Evolutionary conservation across 2,113 vertebrate species (phyloP).

Genomic region (Sorex fumeus): DNA sequence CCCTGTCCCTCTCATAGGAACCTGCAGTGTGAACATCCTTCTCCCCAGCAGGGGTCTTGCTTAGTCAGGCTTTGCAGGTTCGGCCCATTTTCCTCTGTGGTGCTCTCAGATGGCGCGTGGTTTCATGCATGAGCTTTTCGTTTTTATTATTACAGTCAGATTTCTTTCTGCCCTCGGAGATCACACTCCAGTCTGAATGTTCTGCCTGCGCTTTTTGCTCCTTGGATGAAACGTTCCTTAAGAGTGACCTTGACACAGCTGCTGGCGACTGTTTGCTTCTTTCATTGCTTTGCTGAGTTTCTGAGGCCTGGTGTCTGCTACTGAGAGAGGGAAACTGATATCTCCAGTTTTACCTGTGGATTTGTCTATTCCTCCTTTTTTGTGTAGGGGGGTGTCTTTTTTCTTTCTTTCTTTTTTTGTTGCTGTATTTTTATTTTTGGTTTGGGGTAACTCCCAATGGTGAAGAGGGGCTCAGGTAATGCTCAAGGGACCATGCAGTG

Average conservation of each 20-base stretch:
- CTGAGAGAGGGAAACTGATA: constrained; percentile 35
- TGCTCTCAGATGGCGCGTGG: constrained; percentile 11
- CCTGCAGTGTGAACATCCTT: not conserved
- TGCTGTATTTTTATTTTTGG: no score
- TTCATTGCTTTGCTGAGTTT: constrained; percentile 25
- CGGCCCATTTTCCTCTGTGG: constrained; percentile 32
- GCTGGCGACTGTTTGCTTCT: constrained; percentile 1
- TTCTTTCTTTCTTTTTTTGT: no score
- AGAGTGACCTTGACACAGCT: constrained; percentile 6
- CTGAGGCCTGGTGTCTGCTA: not conserved
- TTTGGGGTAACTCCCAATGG: no score
- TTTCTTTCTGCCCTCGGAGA: constrained; percentile 42
- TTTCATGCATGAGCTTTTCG: not conserved
- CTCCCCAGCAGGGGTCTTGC: not conserved
- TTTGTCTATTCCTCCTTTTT: constrained; percentile 49
- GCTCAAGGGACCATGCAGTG: no score
- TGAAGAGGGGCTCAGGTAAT: no score
- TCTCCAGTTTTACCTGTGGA: not conserved
- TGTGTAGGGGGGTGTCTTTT: no score
- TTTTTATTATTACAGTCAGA: constrained; percentile 15
- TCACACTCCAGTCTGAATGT: not conserved
- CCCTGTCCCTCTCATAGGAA: not conserved
- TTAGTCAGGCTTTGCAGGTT: constrained; percentile 7
- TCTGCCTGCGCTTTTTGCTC: not conserved
- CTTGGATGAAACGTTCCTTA: constrained; percentile 18